Evolutionary conservation across 1,140 invertebrate genomes (phyloP), one percentile per base, ranked within the genome.

Genomic region (Heliconius eleuchia): DNA sequence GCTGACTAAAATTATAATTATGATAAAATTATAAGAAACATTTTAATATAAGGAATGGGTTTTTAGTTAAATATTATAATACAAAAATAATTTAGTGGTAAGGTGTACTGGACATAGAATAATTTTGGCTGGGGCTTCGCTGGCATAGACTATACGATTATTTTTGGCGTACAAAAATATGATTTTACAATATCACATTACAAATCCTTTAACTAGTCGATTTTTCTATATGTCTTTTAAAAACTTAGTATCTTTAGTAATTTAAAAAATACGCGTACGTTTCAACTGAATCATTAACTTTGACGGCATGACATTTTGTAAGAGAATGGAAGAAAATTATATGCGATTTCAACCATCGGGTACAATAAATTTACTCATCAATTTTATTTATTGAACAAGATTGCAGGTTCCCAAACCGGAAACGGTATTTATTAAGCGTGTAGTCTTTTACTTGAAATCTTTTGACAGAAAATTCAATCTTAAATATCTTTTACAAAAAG

Each of bases 1-100:
- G 71, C 78, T 74, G 66, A 72, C 42, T 66, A 66, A 66, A 66
- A 30, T 16, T 27, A 66, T 66, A 27, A 27, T 66, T 66, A 66
- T 30, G 9, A 1, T 60, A 23, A 60, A 60, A 11, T 23, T 27
- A 8, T n/a, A 3, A 27, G 23, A 60, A 60, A 23, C 19, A 60
- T 23, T 46, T 46, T 46, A 13, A 4, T 46, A 46, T 16, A 46
- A 16, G 42, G 30, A 34, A 34, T 3, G 5, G 30, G 30, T 42
- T 60, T 60, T 60, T 27, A 60, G 57, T 60, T 60, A 46, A 46
- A 46, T 16, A 0, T 16, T 16, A 46, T 46, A 46, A 46, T 46
- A 46, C 16, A 46, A 13, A 11, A 42, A 42, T 42, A 42, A 13
- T 42, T 42, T 42, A 11, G 39, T 42, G 7, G 9, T 39, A 39